Conservation (phyloP, 2,113 vertebrate species). For the Archocentrus centrarchus region DNA sequence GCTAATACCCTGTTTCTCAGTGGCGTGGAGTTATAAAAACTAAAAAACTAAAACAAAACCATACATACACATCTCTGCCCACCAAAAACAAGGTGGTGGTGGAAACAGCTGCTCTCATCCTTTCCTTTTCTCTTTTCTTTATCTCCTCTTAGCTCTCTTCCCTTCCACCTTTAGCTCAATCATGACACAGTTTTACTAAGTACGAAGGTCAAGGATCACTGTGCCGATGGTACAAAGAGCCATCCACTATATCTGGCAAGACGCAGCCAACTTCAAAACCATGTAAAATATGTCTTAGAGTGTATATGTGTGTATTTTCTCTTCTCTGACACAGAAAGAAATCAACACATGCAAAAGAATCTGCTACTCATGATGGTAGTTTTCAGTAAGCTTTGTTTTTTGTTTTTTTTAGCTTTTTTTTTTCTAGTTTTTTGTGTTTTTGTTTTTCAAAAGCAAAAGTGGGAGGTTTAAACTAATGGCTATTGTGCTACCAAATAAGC, state of each 20-base stretch:
- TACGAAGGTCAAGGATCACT: conserved; percentile 70
- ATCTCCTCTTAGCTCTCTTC: conserved; percentile 60
- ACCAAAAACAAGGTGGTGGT: conserved; percentile 25
- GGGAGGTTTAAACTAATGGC: conserved; percentile 79
- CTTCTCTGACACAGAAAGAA: conserved; percentile 70
- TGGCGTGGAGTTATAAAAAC: conserved; percentile 59
- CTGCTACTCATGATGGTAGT: conserved; percentile 75
- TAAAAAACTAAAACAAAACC: neutral
- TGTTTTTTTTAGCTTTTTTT: conserved; percentile 56
- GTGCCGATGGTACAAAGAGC: conserved; percentile 72
- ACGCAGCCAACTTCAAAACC: conserved; percentile 54
- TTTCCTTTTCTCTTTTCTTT: conserved; percentile 52
- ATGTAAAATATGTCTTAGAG: conserved; percentile 58
- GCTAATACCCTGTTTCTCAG: conserved; percentile 82
- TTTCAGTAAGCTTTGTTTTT: conserved; percentile 73
- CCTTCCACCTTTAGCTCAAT: conserved; percentile 44
- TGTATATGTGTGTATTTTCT: conserved; percentile 70
- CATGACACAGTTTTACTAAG: conserved; percentile 65
- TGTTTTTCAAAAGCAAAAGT: conserved; percentile 76
- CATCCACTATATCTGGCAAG: conserved; percentile 48
- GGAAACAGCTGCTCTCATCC: conserved; percentile 31
- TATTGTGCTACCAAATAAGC: conserved; percentile 84
- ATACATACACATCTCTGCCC: conserved; percentile 12
- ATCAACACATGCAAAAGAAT: conserved; percentile 82
- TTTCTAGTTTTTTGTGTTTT: conserved; percentile 64